Conservation (phyloP, 2,113 vertebrate species). For the Electrona antarctica region DNA sequence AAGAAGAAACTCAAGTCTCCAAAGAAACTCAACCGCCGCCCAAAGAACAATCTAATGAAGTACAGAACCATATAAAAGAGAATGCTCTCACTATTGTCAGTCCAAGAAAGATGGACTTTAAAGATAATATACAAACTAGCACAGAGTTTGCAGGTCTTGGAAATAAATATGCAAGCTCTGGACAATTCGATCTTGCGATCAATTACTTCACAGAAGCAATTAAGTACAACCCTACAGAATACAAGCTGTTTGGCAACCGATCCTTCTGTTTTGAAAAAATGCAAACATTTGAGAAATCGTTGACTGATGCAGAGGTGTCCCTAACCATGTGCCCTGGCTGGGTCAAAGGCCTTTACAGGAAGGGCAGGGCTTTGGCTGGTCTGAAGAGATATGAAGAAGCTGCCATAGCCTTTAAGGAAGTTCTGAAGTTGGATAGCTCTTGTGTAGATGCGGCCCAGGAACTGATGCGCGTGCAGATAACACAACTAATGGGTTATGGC, state of each 20-base stretch:
- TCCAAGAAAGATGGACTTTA: constrained; percentile 1
- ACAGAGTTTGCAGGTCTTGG: constrained; percentile 67
- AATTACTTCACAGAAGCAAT: constrained; percentile 80
- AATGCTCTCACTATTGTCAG: not conserved
- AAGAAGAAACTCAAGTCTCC: constrained; percentile 32
- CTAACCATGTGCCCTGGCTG: constrained; percentile 77
- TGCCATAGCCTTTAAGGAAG: constrained; percentile 68
- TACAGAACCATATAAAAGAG: constrained; percentile 31
- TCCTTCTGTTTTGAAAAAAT: constrained; percentile 86
- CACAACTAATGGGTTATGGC: constrained; percentile 64
- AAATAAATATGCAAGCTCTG: constrained; percentile 73
- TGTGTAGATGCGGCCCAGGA: constrained; percentile 71
- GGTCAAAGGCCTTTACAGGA: constrained; percentile 83
- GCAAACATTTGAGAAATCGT: constrained; percentile 70
- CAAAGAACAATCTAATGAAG: constrained; percentile 11
- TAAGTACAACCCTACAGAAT: constrained; percentile 81
- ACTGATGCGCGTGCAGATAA: constrained; percentile 72
- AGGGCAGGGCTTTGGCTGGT: constrained; percentile 82
- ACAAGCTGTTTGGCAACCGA: constrained; percentile 85
- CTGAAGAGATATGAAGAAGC: constrained; percentile 82
- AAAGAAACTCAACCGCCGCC: not conserved
- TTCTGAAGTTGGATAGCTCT: constrained; percentile 60
- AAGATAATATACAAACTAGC: constrained; percentile 65
- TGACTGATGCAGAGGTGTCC: constrained; percentile 75
- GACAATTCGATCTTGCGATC: constrained; percentile 72